Conservation (phyloP, 2,888 invertebrate species). For the Didymodactylos carnosus region DNA sequence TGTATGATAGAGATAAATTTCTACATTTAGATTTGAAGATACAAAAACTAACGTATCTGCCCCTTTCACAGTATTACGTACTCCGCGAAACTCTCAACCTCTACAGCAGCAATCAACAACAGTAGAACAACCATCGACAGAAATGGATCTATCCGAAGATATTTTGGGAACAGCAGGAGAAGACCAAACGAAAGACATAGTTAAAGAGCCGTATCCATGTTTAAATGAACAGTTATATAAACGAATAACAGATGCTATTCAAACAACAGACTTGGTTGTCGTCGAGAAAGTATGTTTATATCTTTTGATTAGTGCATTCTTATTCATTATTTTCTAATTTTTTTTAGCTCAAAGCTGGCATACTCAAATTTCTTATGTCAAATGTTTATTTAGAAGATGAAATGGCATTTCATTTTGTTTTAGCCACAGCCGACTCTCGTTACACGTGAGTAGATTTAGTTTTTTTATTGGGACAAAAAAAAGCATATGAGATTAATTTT, state of each 20-base stretch:
- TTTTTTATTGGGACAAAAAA: background rate
- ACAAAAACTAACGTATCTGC: too few relatives aligned
- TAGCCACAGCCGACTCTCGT: constrained; percentile 68
- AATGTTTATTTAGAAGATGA: constrained; percentile 56
- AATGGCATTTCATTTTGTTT: constrained; percentile 53
- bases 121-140: background rate
- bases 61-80: too few relatives aligned
- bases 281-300: constrained; percentile 49
- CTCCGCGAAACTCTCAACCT: too few relatives aligned
- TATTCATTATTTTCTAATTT: background rate
- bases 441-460: constrained; percentile 24
- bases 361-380: constrained; percentile 58
- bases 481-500: background rate
- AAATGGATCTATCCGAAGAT: background rate
- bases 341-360: constrained; percentile 48
- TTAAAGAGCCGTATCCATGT: too few relatives aligned
- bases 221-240: constrained; percentile 24
- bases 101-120: background rate
- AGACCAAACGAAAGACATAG: background rate
- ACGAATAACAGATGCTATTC: constrained; percentile 24
- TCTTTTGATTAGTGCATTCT: background rate
- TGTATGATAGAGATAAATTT: background rate
- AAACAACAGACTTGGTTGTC: constrained; percentile 22
- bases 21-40: background rate
- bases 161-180: background rate